A percentile compares a stretch with the other conserved stretches of the same genome.
Evolutionary conservation across 2,888 invertebrate species (phyloP).

Genomic region (Noctua janthina): DNA sequence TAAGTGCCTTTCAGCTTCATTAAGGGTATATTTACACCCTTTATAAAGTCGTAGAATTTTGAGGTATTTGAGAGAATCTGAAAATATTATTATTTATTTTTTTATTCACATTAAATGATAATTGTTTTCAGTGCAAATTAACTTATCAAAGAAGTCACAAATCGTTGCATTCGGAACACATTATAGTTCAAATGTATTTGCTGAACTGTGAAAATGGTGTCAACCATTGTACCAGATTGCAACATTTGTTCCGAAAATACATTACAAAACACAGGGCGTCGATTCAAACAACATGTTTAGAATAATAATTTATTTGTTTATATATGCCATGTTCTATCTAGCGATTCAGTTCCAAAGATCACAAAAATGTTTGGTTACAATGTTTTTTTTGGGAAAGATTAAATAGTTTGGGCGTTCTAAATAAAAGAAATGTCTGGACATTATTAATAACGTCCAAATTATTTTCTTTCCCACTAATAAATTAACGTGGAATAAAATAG

Average conservation of each 20-base stretch:
- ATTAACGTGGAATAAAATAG: neutral
- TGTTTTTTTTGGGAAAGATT: neutral
- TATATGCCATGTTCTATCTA: slow-evolving; percentile 63
- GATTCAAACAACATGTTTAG: slow-evolving; percentile 57
- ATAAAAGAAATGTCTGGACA: neutral
- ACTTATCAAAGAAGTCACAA: slow-evolving; percentile 9
- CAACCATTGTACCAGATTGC: slow-evolving; percentile 38
- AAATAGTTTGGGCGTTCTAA: neutral
- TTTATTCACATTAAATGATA: neutral
- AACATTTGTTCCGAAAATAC: slow-evolving; percentile 44
- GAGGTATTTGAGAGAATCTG: neutral
- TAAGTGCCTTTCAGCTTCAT: too few species aligned
- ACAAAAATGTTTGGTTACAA: slow-evolving; percentile 49
- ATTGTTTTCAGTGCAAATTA: slow-evolving; percentile 5
- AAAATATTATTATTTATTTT: neutral
- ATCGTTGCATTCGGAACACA: slow-evolving; percentile 14
- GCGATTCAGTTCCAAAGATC: slow-evolving; percentile 50
- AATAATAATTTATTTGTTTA: slow-evolving; percentile 67
- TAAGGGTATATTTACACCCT: too few species aligned
- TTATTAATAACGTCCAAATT: neutral
- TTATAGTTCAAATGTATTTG: slow-evolving; percentile 12
- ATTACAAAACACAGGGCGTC: slow-evolving; percentile 24
- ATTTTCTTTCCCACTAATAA: neutral
- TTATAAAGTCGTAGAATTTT: neutral
- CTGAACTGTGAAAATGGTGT: slow-evolving; percentile 38